phyloP scores from a whole-genome alignment of 2,888 invertebrate genomes.

The Sceliomorpha sp. region DNA sequence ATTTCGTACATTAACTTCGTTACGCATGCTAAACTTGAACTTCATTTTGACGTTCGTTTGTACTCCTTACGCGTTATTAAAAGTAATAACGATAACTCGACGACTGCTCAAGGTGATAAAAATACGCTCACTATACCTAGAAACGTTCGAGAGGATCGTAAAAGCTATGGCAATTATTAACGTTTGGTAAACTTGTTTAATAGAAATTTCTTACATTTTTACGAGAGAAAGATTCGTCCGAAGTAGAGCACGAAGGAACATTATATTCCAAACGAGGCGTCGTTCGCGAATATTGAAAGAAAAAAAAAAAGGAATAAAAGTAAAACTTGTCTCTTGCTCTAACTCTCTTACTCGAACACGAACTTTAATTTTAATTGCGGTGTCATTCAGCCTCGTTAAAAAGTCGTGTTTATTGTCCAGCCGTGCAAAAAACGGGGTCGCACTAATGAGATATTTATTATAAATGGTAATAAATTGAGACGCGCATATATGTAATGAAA shows the following conservation, averaged over 20 bases:
- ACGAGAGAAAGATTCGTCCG: constrained; percentile 13
- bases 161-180: constrained; percentile 5
- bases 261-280: constrained; percentile 7
- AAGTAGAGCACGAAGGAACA: constrained; percentile 23
- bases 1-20: constrained; percentile 4
- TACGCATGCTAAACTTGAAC: constrained; percentile 30
- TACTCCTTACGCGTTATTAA: constrained; percentile 7
- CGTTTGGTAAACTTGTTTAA: constrained; percentile 7
- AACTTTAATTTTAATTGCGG: no score
- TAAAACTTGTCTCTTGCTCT: no score
- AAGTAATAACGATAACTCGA: constrained; percentile 3
- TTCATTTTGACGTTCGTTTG: constrained; percentile 14
- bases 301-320: no score
- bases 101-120: constrained; percentile 21
- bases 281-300: constrained; percentile 8
- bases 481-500: background rate
- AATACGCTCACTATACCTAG: background rate
- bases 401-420: no score
- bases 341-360: no score
- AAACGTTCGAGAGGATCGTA: constrained; percentile 1
- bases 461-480: no score
- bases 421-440: no score
- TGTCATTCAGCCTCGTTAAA: no score
- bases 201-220: constrained; percentile 20
- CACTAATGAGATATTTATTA: no score